Evolutionary conservation across 2,888 invertebrate species (phyloP).

Genomic region (Fissipunctia ypsillon): DNA sequence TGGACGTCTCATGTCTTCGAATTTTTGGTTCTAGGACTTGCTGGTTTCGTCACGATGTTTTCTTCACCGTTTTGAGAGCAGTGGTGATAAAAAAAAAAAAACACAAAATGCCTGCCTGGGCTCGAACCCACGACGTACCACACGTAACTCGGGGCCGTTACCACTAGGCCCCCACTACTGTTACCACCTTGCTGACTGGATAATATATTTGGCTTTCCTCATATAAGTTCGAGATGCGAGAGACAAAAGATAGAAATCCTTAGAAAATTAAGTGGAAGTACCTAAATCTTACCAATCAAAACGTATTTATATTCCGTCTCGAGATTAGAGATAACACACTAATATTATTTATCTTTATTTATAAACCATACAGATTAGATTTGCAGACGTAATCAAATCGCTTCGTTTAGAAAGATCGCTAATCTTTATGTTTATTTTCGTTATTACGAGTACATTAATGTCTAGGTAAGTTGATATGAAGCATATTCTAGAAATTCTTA

Average conservation of each 20-base stretch:
- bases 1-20: background rate
- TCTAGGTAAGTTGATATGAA: conserved; percentile 6
- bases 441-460: background rate
- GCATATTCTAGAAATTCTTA: background rate
- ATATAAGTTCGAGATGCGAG: accelerated
- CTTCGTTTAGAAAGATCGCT: conserved; percentile 23
- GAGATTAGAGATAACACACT: conserved; percentile 7
- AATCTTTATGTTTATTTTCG: conserved; percentile 21
- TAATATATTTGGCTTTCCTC: background rate
- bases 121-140: background rate
- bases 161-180: background rate
- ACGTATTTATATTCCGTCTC: background rate
- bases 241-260: background rate
- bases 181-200: background rate
- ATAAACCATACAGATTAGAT: conserved; percentile 39
- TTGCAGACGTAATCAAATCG: conserved; percentile 27
- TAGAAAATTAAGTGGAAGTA: background rate
- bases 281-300: background rate
- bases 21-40: background rate
- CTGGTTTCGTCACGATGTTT: background rate
- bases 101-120: background rate
- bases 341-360: conserved; percentile 15
- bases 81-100: too few relatives aligned
- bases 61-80: too few relatives aligned
- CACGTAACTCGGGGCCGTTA: background rate